Conservation (phyloP, 2,113 vertebrate species). For the Notothenia coriiceps region DNA sequence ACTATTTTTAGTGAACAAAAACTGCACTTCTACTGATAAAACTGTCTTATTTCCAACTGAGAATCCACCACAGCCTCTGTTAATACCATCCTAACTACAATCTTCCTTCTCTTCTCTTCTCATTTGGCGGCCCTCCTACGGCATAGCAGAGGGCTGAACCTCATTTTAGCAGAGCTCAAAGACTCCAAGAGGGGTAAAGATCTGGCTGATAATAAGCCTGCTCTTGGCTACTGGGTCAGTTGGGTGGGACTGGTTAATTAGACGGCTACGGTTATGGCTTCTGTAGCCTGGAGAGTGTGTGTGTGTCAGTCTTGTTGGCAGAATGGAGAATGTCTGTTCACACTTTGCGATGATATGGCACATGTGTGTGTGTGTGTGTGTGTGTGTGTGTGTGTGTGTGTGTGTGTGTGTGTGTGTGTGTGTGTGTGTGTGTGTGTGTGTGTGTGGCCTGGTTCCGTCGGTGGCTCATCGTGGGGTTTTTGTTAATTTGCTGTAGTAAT, state of each 20-base stretch:
- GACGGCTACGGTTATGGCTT: conserved; percentile 53
- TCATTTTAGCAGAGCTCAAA: conserved; percentile 43
- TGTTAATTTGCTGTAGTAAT: conserved; percentile 77
- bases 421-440: too few species aligned
- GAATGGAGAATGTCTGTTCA: conserved; percentile 47
- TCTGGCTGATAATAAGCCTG: conserved; percentile 54
- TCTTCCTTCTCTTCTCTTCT: background rate
- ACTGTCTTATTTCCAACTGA: background rate
- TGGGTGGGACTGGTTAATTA: conserved; percentile 74
- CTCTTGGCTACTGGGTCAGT: conserved; percentile 62
- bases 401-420: background rate
- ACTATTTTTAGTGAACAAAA: background rate
- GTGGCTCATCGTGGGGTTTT: conserved; percentile 57
- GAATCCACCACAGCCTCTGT: background rate
- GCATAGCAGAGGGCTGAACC: conserved; percentile 27
- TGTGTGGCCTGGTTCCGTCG: conserved; percentile 25
- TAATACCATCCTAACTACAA: conserved; percentile 8
- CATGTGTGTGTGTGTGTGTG: background rate
- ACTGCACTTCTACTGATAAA: too few species aligned
- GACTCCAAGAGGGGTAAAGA: conserved; percentile 16
- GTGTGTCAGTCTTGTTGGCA: conserved; percentile 46
- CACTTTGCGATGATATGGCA: conserved; percentile 28
- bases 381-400: conserved; percentile 21
- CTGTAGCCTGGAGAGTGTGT: conserved; percentile 47
- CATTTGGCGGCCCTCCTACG: background rate